Evolutionary conservation across 2,797 vertebrate species (phyloP).

Genomic region (Chelmon rostratus): DNA sequence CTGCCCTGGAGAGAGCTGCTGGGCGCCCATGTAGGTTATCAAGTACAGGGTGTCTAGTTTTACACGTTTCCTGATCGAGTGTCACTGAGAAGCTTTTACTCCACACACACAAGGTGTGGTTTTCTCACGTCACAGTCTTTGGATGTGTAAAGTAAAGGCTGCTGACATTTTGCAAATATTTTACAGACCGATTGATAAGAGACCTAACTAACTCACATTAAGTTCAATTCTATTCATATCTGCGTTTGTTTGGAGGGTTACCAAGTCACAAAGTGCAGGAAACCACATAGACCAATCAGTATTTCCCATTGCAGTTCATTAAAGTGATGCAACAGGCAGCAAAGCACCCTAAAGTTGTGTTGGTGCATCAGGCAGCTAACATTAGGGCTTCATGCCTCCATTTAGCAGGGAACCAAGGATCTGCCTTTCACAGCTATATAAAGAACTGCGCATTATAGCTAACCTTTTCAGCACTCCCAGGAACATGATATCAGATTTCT

Average conservation of each 20-base stretch:
- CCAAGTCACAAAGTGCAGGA: constrained; percentile 44
- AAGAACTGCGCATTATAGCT: constrained; percentile 82
- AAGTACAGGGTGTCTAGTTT: constrained; percentile 58
- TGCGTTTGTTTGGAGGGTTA: constrained; percentile 60
- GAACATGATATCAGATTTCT: constrained; percentile 84
- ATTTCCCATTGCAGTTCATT: constrained; percentile 54
- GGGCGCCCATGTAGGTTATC: constrained; percentile 48
- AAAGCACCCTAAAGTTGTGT: constrained; percentile 69
- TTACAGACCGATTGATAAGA: background rate
- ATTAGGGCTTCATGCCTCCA: constrained; percentile 61
- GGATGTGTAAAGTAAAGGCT: constrained; percentile 7
- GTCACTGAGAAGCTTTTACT: constrained; percentile 62
- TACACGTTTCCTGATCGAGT: constrained; percentile 74
- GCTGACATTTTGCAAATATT: constrained; percentile 16
- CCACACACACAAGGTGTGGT: constrained; percentile 46
- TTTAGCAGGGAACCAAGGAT: constrained; percentile 74
- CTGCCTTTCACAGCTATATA: constrained; percentile 82
- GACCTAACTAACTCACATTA: constrained; percentile 2
- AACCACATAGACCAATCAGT: constrained; percentile 31
- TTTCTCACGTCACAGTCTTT: constrained; percentile 29
- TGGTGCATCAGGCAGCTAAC: constrained; percentile 51
- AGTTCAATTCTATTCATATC: constrained; percentile 47
- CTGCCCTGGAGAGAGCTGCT: constrained; percentile 40
- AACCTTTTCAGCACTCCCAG: constrained; percentile 80
- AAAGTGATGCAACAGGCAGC: constrained; percentile 84